A percentile compares a stretch with the other conserved stretches of the same genome.
These are phyloP conservation scores for Ladona fulva DNA, from an alignment of 1,140 invertebrate genomes.

Conservation along the genomic window DNA sequence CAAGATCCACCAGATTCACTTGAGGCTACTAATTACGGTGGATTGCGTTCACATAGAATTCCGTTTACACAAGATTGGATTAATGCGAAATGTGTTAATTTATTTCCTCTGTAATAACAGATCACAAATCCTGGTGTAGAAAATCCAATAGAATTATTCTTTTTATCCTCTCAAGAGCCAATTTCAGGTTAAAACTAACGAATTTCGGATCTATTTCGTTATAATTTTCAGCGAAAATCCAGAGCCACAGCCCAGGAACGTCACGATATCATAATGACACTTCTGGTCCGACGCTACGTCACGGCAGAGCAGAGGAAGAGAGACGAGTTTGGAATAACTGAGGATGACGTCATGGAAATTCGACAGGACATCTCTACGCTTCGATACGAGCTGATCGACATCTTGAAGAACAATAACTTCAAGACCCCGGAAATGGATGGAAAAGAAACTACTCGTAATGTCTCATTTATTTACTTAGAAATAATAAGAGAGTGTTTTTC, in stretches of 20 bases:
- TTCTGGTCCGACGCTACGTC: conserved; percentile 70
- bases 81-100: too few species aligned
- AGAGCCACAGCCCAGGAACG: conserved; percentile 54
- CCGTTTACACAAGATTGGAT: too few species aligned
- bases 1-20: too few species aligned
- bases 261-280: conserved; percentile 66
- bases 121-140: too few species aligned
- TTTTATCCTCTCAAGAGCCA: too few species aligned
- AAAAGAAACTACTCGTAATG: conserved; percentile 46
- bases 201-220: not conserved
- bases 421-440: conserved; percentile 58
- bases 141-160: too few species aligned
- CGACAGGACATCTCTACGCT: conserved; percentile 85
- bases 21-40: too few species aligned
- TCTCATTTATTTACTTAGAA: too few species aligned
- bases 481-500: too few species aligned
- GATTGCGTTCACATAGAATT: too few species aligned
- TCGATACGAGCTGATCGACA: conserved; percentile 79
- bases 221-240: conserved; percentile 53
- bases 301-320: conserved; percentile 71
- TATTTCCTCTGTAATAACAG: too few species aligned
- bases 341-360: conserved; percentile 94
- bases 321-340: conserved; percentile 78
- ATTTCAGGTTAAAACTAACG: too few species aligned
- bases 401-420: conserved; percentile 74